Evolutionary conservation across 2,113 vertebrate species (phyloP), one percentile per base, ranked within the genome.

Genomic region (Pygoscelis adeliae): DNA sequence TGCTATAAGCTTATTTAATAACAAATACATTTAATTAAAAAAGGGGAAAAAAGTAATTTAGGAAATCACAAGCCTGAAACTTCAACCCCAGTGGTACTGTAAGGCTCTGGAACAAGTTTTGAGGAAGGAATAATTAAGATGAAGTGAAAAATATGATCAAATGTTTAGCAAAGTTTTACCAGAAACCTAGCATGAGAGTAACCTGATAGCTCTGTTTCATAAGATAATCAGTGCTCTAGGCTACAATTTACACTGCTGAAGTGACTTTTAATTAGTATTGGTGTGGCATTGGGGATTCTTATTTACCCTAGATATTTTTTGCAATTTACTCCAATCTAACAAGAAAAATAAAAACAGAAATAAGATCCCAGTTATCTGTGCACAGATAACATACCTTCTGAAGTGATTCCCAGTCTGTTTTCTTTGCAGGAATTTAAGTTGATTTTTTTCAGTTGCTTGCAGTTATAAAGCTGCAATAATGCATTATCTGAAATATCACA

Each of bases 401-500:
- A 98, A 70, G 98, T 98, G 84, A 99, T 93, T 59, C 98, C 97
- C 56, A 97, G 76, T 91, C 98, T 98, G 78, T 97, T 97, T 65
- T 98, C 97, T 90, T 96, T 98, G 72, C 97, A 98, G 63, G 98
- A 98, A 94, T 96, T 98, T 91, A 99, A 90, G 90, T 98, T 98
- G 87, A 99, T 98, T 96, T 97, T 97, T 91, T 98, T 98, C 76
- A 99, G 94, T 67, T 98, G 98, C 87, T 96, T 98, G 97, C 98
- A 99, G 93, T 97, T 98, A 94, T 76, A 96, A 86, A 99, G 97
- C 61, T 98, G 97, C 62, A 93, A 83, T 46, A 99, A 98, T 15
- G 98, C 98, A 42, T 77, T 86, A 80, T 99, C 99, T 80, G 99
- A 99, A 96, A 99, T 96, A 56, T 97, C 97, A 95, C 98, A 99